Percentiles rank a stretch among this genome's conserved stretches.
Evolutionary conservation across 2,113 vertebrate genomes (phyloP).

Genomic region (Mirounga angustirostris): DNA sequence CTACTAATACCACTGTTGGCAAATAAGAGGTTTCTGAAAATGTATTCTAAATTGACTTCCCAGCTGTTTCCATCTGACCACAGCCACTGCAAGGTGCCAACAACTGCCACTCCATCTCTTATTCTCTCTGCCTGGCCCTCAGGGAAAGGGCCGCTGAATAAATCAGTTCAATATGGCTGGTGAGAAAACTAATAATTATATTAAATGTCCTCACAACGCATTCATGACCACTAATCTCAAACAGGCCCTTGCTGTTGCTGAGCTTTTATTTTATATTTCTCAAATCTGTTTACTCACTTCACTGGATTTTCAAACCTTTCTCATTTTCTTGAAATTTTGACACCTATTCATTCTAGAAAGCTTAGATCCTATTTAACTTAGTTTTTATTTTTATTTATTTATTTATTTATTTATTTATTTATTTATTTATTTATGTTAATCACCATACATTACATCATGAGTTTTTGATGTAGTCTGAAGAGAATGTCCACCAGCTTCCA

Average conservation of each 20-base stretch:
- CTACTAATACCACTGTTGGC: neutral
- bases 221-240: neutral
- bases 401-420: too few species aligned
- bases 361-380: neutral
- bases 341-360: neutral
- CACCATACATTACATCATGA: too few species aligned
- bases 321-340: neutral
- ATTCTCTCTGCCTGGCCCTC: neutral
- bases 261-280: neutral
- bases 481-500: neutral
- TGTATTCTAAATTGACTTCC: neutral
- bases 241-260: neutral
- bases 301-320: neutral
- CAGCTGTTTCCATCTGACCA: neutral
- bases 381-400: too few species aligned
- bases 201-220: neutral
- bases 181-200: neutral
- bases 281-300: neutral
- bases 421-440: too few species aligned
- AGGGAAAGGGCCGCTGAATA: neutral
- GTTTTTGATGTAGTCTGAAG: neutral
- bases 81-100: neutral
- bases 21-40: conserved; percentile 55
- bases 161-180: neutral
- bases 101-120: too few species aligned